These are phyloP conservation scores for Lycaon pictus DNA, from an alignment of 2,113 vertebrate species.

Conservation along the genomic window DNA sequence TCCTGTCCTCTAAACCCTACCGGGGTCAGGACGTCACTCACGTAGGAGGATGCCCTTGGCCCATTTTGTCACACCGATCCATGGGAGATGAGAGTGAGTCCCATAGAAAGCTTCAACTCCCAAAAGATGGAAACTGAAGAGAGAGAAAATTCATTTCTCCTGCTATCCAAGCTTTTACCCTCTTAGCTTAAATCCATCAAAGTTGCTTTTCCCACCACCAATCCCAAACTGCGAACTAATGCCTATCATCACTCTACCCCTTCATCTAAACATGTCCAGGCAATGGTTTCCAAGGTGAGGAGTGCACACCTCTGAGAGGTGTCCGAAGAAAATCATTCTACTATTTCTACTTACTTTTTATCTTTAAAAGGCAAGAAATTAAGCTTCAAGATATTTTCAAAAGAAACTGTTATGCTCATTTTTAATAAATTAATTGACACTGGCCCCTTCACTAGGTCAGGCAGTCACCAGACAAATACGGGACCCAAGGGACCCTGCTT, in stretches of 20 bases:
- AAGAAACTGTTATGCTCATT: background rate
- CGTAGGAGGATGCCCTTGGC: background rate
- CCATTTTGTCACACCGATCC: background rate
- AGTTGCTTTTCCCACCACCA: background rate
- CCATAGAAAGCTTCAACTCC: background rate
- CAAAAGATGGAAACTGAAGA: background rate
- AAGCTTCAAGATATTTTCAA: background rate
- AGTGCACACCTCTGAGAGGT: background rate
- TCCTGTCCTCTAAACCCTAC: background rate
- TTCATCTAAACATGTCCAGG: background rate
- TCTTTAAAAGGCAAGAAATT: conserved; percentile 22
- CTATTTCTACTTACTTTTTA: background rate
- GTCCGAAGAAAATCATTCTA: background rate
- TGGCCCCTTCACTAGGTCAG: background rate
- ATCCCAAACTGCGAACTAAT: background rate
- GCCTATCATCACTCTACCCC: background rate
- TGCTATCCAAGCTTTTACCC: background rate
- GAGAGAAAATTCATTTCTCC: conserved; percentile 16
- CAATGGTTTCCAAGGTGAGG: background rate
- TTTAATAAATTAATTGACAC: background rate
- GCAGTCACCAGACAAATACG: background rate
- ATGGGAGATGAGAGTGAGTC: background rate
- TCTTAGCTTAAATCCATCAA: conserved; percentile 17
- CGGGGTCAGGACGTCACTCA: background rate
- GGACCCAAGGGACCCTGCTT: background rate